Conservation (phyloP, 2,888 invertebrate genomes). For the Limnephilus lunatus region DNA sequence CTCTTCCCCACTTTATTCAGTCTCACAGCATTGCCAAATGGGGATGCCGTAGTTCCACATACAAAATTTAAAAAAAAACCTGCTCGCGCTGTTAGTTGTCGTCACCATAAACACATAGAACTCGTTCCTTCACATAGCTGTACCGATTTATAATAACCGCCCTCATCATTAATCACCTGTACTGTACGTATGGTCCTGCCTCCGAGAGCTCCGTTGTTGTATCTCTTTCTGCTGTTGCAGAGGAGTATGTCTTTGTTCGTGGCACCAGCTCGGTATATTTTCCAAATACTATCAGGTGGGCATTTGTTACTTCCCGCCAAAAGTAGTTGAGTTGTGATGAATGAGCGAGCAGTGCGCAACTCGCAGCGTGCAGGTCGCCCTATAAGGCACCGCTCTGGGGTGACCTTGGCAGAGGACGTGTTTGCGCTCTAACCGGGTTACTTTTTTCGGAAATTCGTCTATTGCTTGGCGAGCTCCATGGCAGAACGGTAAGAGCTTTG, state of each 20-base stretch:
- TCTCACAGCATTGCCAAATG: background rate
- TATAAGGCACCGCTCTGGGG: constrained; percentile 28
- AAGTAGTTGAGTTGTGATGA: background rate
- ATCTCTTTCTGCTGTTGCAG: background rate
- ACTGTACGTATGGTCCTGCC: background rate
- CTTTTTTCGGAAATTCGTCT: background rate
- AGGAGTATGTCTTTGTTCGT: background rate
- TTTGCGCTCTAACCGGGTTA: background rate
- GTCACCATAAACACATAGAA: constrained; percentile 11
- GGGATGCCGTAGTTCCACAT: background rate
- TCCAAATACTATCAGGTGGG: background rate
- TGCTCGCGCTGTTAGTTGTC: background rate
- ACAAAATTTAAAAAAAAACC: background rate
- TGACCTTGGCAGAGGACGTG: background rate
- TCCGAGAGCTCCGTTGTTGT: background rate
- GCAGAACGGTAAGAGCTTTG: background rate
- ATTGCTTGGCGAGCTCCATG: background rate
- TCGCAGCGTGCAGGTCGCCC: constrained; percentile 16
- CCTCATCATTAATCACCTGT: background rate
- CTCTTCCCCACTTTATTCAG: background rate
- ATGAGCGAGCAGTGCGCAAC: background rate
- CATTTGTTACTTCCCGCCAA: constrained; percentile 3
- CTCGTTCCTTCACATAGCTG: background rate
- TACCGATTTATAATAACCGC: constrained; percentile 14
- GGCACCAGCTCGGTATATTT: background rate